phyloP scores from a whole-genome alignment of 2,113 vertebrate species.

The Craseonycteris thonglongyai region DNA sequence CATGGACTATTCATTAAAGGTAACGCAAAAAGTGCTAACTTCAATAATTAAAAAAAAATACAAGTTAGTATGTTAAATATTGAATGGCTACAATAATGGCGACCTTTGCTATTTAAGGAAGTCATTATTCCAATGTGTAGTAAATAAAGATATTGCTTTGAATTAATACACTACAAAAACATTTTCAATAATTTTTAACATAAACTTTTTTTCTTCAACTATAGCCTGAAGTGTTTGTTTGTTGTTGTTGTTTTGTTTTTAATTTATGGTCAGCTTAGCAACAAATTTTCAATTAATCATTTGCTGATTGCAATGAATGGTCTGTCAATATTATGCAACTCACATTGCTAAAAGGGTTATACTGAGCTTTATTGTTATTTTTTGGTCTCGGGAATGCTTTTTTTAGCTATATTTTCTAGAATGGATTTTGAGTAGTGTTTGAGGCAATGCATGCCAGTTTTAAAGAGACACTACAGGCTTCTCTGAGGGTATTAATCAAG shows the following conservation, averaged over 20 bases:
- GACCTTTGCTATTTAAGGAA: slow-evolving; percentile 78
- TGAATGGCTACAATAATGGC: slow-evolving; percentile 77
- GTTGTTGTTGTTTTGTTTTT: neutral
- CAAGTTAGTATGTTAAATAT: slow-evolving; percentile 80
- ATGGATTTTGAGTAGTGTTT: slow-evolving; percentile 80
- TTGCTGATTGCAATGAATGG: slow-evolving; percentile 79
- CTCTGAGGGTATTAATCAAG: slow-evolving; percentile 79
- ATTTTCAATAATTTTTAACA: slow-evolving; percentile 77
- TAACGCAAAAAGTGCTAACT: slow-evolving; percentile 65
- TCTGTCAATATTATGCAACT: slow-evolving; percentile 78
- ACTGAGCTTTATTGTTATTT: slow-evolving; percentile 76
- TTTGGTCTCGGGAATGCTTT: slow-evolving; percentile 81
- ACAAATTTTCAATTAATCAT: slow-evolving; percentile 84
- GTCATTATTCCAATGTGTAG: slow-evolving; percentile 76
- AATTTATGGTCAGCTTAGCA: slow-evolving; percentile 77
- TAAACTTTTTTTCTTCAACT: slow-evolving; percentile 77
- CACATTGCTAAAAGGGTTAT: slow-evolving; percentile 78
- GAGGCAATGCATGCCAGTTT: slow-evolving; percentile 77
- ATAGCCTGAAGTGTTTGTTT: slow-evolving; percentile 72
- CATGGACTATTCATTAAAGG: slow-evolving; percentile 48
- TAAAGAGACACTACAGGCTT: slow-evolving; percentile 79
- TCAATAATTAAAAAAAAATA: slow-evolving; percentile 46
- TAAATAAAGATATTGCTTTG: slow-evolving; percentile 81
- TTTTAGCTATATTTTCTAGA: slow-evolving; percentile 78
- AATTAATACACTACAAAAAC: slow-evolving; percentile 80